Base-by-base conservation (phyloP, 2,888 invertebrate genomes). In the Crocallis elinguaria region DNA sequence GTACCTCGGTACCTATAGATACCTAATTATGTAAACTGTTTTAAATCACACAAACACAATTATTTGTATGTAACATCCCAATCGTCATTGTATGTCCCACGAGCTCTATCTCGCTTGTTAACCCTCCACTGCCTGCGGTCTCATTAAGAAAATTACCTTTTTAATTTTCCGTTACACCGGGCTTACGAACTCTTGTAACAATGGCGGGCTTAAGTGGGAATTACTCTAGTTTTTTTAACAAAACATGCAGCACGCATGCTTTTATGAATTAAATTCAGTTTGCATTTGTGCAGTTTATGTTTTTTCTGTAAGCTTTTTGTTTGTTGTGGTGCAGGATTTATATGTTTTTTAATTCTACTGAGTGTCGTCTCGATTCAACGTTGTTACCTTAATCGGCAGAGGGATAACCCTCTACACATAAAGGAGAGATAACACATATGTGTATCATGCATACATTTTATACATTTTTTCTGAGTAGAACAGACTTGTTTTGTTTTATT, bases 61-160 rank as follows among this genome's bases (percentile, higher is more conserved):
- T n/a, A n/a, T n/a, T 33, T 37, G 27, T 30, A 41, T 43, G 30
- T 38, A 29, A 43, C 29, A 29, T 42, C 16, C 38, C 27, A 35
- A 35, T 27, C 38, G 33, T 29, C 32, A 39, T 49, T 53, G 41
- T 52, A 2, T 38, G 46, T 39, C 50, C 33, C 48, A 43, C 43
- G 41, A 25, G 59, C 61, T 49, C 62, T 60, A 67, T 65, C 64
- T 63, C 60, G 52, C 57, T 62, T 66, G 69, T 66, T 69, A 77
- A 75, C 76, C 77, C 76, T 71, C 66, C 67, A 67, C 66, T 66
- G 67, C 69, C 68, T 71, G 75, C 64, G 71, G 74, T 69, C 74
- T 84, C 82, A 86, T 86, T 86, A 86, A 72, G 78, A 77, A 82
- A 84, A 86, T 87, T 79, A 79, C 81, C 81, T 80, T 86, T 86